phyloP scores from a whole-genome alignment of 1,140 invertebrate genomes.

The Hestina assimilis region DNA sequence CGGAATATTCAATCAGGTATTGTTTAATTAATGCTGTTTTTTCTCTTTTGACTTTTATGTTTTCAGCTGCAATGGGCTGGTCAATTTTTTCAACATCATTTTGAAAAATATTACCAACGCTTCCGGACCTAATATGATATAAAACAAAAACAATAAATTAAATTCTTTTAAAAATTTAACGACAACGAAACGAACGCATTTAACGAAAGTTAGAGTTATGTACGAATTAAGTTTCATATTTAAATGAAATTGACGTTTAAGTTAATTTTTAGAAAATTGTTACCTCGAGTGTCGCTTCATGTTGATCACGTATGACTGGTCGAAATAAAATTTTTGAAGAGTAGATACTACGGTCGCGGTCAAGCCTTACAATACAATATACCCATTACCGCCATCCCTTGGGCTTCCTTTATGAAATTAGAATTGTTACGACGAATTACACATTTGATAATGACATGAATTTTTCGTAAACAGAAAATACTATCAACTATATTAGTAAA shows the following conservation, averaged over 20 bases:
- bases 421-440: slow-evolving; percentile 37
- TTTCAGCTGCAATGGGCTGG: not conserved
- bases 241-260: not conserved
- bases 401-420: slow-evolving; percentile 53
- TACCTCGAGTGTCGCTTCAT: slow-evolving; percentile 57
- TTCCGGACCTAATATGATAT: slow-evolving; percentile 34
- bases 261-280: not conserved
- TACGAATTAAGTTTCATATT: no score
- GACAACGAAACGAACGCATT: no score
- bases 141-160: not conserved
- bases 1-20: slow-evolving; percentile 56
- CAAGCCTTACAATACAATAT: slow-evolving; percentile 28
- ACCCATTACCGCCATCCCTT: slow-evolving; percentile 39
- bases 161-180: no score
- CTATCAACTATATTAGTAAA: not conserved
- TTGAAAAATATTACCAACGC: slow-evolving; percentile 32
- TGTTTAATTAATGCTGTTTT: slow-evolving; percentile 45
- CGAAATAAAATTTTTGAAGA: slow-evolving; percentile 6
- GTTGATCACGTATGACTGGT: slow-evolving; percentile 24
- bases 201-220: no score
- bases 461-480: slow-evolving; percentile 5
- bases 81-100: slow-evolving; percentile 21
- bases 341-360: slow-evolving; percentile 28
- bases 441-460: slow-evolving; percentile 10
- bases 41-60: slow-evolving; percentile 26